A percentile compares a stretch with the other conserved stretches of the same genome.
Conservation (phyloP, 2,797 vertebrate species). For the Ctenopoma kingsleyae region DNA sequence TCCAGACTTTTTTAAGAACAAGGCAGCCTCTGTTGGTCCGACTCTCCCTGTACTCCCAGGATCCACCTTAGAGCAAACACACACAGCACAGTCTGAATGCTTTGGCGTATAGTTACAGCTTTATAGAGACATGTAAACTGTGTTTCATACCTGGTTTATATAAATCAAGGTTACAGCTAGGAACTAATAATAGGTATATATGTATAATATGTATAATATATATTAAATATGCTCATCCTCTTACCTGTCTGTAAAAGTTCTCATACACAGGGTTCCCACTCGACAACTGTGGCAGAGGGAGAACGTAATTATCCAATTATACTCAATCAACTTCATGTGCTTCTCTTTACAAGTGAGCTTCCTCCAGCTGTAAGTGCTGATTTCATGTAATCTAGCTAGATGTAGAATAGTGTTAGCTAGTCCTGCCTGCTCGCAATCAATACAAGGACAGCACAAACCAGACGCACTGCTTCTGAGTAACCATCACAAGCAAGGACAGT, state of each 20-base stretch:
- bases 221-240: conserved; percentile 20
- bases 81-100: conserved; percentile 6
- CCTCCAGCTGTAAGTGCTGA: background rate
- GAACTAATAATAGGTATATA: too few species aligned
- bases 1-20: conserved; percentile 96
- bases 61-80: conserved; percentile 88
- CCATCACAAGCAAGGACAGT: background rate
- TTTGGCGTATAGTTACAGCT: too few species aligned
- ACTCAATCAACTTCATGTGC: background rate
- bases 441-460: background rate
- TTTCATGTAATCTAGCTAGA: too few species aligned
- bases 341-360: background rate
- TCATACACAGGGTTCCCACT: conserved; percentile 93
- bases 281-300: conserved; percentile 85
- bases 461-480: background rate
- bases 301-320: background rate
- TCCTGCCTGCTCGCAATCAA: background rate
- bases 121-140: background rate
- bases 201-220: too few species aligned
- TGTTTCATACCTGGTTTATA: background rate
- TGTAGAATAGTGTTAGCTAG: too few species aligned
- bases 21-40: conserved; percentile 94
- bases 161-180: too few species aligned
- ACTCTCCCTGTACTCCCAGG: conserved; percentile 93
- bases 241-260: conserved; percentile 95